phyloP scores from a whole-genome alignment of 2,888 invertebrate species.

The Drosophila trichaetosa region DNA sequence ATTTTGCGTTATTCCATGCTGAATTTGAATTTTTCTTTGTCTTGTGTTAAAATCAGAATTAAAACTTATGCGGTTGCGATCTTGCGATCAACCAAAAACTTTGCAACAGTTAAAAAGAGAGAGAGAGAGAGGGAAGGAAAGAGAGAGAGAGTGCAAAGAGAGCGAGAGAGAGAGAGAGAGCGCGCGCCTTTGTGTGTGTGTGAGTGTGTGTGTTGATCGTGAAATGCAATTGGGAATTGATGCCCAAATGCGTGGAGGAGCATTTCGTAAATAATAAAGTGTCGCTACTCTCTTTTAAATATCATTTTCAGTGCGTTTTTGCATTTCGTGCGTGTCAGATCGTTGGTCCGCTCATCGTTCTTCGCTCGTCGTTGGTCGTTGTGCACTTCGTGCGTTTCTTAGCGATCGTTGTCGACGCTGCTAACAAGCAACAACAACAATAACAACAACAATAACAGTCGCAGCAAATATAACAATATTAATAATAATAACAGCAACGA shows the following conservation, averaged over 20 bases:
- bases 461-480: slow-evolving; percentile 13
- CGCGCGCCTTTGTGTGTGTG: neutral
- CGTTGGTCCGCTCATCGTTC: slow-evolving; percentile 22
- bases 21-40: slow-evolving; percentile 48
- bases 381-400: slow-evolving; percentile 58
- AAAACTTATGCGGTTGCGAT: slow-evolving; percentile 3
- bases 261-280: slow-evolving; percentile 59
- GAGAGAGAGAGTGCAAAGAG: neutral
- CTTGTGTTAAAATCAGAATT: slow-evolving; percentile 2
- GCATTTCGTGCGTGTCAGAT: slow-evolving; percentile 71
- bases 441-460: slow-evolving; percentile 19
- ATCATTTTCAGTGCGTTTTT: slow-evolving; percentile 70
- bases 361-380: slow-evolving; percentile 17
- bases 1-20: slow-evolving; percentile 48
- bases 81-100: slow-evolving; percentile 12
- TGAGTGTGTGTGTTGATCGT: neutral
- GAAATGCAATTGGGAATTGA: slow-evolving; percentile 44
- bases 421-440: slow-evolving; percentile 10
- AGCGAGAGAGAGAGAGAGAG: slow-evolving; percentile 1
- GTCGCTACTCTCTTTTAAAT: slow-evolving; percentile 65
- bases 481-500: slow-evolving; percentile 18
- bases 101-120: neutral
- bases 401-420: slow-evolving; percentile 21
- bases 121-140: neutral
- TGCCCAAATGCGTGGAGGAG: slow-evolving; percentile 57